These are phyloP conservation scores for Lordiphosa stackelbergi DNA, from an alignment of 1,140 invertebrate species.

Conservation along the genomic window DNA sequence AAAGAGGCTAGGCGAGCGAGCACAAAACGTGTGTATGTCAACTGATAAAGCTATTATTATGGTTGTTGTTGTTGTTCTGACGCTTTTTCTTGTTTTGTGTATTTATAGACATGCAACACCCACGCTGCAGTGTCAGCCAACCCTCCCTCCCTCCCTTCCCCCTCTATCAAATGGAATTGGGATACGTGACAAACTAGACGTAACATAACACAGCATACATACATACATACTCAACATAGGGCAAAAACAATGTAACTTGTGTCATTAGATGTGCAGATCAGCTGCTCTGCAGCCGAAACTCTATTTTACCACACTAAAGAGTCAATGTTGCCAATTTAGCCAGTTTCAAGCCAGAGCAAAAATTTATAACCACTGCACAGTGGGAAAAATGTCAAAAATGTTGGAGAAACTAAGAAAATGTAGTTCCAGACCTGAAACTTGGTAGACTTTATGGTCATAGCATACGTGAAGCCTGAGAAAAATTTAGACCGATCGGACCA, in stretches of 20 bases:
- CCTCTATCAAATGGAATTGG: constrained; percentile 22
- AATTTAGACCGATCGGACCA: too few species aligned
- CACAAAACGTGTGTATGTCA: constrained; percentile 19
- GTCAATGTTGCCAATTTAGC: constrained; percentile 8
- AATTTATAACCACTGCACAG: too few species aligned
- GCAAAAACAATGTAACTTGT: not conserved
- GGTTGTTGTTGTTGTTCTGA: not conserved
- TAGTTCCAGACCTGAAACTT: too few species aligned
- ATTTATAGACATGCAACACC: constrained; percentile 11
- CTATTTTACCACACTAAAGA: constrained; percentile 10
- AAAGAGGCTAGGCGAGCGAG: constrained; percentile 27
- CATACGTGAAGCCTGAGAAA: too few species aligned
- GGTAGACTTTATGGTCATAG: too few species aligned
- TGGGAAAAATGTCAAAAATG: too few species aligned
- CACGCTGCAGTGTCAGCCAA: too few species aligned
- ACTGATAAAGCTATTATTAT: constrained; percentile 16
- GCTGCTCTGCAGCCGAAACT: too few species aligned
- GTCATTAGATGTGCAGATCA: too few species aligned
- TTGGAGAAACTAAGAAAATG: too few species aligned
- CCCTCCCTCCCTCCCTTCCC: too few species aligned
- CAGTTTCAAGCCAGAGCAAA: too few species aligned
- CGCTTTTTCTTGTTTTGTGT: not conserved
- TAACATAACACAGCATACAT: constrained; percentile 8
- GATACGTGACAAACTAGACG: constrained; percentile 53
- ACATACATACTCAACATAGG: constrained; percentile 9